Evolutionary conservation across 2,113 vertebrate genomes (phyloP), one percentile per base, ranked within the genome.

Genomic region (Sphyrna mokarran): DNA sequence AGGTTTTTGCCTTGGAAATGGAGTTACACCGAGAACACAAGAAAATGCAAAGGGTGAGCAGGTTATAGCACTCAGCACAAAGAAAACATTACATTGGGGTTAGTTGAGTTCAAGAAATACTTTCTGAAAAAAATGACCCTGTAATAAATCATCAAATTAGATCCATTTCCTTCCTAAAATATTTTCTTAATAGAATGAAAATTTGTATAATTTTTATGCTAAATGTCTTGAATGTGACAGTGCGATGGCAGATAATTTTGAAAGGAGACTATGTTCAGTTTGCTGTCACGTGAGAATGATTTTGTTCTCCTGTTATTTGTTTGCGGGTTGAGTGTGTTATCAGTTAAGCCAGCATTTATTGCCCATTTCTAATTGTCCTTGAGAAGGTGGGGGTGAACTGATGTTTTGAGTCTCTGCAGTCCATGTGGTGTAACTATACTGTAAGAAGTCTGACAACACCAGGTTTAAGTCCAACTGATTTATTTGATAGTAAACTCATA

Each of bases 1-100:
- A 99, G 11, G 98, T 99, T 54, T 99, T 99, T 95, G 98, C 98
- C 0, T 96, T 99, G 97, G 99, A 99, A 97, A 99, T 99, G 98
- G 98, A 99, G 95, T 98, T 99, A 90, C 99, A 99, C 96, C 97
- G 99, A 80, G 99, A 99, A 97, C 99, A 98, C 96, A 99, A 99
- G 97, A 99, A 99, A 97, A 98, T 99, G 98, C 98, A 99, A 98
- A 99, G 98, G 98, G 99, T 98, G 97, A 98, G 97, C 96, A 96
- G 96, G 43, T 95, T 40, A 48, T 5, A 16, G 48, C 70, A 23
- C 16, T 70, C 40, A 2, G 20, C 18, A 70, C 66, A 70, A 11
- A 43, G 93, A 70, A 48, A 40, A 94, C 40, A 70, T 66, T 43
- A 70, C 93, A 22, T 40, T 95, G 66, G 48, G 3, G 72, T 69